Percentiles rank a stretch among this genome's conserved stretches.
Evolutionary conservation across 2,888 invertebrate species (phyloP).

Genomic region (Atherix ibis): DNA sequence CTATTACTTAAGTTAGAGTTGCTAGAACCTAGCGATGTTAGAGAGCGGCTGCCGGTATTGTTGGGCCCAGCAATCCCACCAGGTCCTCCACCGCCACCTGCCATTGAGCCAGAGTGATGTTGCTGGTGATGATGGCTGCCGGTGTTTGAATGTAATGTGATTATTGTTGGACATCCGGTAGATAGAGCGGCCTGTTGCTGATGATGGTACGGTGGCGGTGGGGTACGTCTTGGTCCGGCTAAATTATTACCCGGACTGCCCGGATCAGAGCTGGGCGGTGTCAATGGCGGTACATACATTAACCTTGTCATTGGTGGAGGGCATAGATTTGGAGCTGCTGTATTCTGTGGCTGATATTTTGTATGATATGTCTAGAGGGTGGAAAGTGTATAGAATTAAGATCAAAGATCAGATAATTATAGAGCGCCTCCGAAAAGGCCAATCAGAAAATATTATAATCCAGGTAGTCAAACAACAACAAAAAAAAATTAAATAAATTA

Average conservation of each 20-base stretch:
- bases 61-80: too few relatives aligned
- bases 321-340: slow-evolving; percentile 9
- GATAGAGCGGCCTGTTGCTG: slow-evolving; percentile 24
- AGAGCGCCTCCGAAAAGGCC: slow-evolving; percentile 8
- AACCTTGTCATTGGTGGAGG: slow-evolving; percentile 40
- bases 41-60: slow-evolving; percentile 14
- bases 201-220: slow-evolving; percentile 56
- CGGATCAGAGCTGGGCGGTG: slow-evolving; percentile 78
- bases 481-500: too few relatives aligned
- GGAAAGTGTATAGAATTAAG: neutral
- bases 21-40: slow-evolving; percentile 15
- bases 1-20: slow-evolving; percentile 9
- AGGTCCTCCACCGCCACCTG: neutral
- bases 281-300: slow-evolving; percentile 70
- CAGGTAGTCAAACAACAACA: too few relatives aligned
- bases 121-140: slow-evolving; percentile 1
- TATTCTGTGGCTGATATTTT: slow-evolving; percentile 17
- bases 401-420: slow-evolving; percentile 2
- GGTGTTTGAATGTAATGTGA: slow-evolving; percentile 16
- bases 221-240: slow-evolving; percentile 51
- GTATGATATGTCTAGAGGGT: slow-evolving; percentile 9
- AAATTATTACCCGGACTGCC: slow-evolving; percentile 62
- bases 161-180: slow-evolving; percentile 22
- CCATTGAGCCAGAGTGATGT: slow-evolving; percentile 3
- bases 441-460: too few relatives aligned